Evolutionary conservation across 2,888 invertebrate genomes (phyloP).

Genomic region (Calameuta filiformis): DNA sequence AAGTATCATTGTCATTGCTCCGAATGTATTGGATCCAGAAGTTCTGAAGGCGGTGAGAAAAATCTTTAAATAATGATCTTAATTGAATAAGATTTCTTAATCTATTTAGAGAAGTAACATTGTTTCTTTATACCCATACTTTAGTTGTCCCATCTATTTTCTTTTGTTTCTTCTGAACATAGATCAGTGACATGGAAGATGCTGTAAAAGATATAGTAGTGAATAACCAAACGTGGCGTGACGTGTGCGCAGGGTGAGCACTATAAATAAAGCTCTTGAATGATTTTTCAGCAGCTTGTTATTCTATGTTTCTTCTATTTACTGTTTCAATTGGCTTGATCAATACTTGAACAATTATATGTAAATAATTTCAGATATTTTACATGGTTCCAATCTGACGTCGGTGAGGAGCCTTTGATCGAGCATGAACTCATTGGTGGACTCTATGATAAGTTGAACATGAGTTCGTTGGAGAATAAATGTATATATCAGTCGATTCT

Average conservation of each 20-base stretch:
- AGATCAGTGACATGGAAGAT: conserved; percentile 55
- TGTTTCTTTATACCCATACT: background rate
- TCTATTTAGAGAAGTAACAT: background rate
- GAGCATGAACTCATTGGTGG: conserved; percentile 26
- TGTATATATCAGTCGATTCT: conserved; percentile 60
- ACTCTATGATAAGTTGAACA: conserved; percentile 41
- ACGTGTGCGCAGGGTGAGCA: conserved; percentile 62
- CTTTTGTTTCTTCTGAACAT: conserved; percentile 17
- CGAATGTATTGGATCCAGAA: conserved; percentile 59
- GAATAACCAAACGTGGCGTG: conserved; percentile 56
- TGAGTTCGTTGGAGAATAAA: conserved; percentile 41
- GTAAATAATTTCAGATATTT: conserved; percentile 42
- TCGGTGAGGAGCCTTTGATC: conserved; percentile 10
- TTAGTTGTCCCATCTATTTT: background rate
- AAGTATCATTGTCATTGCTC: conserved; percentile 60
- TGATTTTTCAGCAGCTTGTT: background rate
- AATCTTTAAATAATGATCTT: conserved; percentile 34
- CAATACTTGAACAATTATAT: background rate
- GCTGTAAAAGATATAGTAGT: conserved; percentile 47
- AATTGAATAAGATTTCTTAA: conserved; percentile 25
- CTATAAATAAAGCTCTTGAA: conserved; percentile 1
- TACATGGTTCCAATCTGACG: conserved; percentile 53
- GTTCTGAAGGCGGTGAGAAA: conserved; percentile 57
- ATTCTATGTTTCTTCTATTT: background rate
- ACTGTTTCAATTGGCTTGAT: background rate